phyloP scores from a whole-genome alignment of 1,140 invertebrate genomes.

The Metopolophium dirhodum region DNA sequence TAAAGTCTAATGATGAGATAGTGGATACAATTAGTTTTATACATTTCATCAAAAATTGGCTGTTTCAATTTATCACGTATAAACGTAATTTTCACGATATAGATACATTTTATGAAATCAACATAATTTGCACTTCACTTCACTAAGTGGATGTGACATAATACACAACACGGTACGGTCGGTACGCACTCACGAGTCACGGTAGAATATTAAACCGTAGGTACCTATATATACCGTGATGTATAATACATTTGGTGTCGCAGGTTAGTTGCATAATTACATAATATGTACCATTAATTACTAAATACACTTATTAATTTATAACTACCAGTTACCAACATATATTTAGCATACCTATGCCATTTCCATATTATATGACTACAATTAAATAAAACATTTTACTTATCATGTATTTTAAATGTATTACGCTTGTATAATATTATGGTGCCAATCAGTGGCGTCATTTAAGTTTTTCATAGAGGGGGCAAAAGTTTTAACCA shows the following conservation, averaged over 20 bases:
- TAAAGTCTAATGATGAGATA: not conserved
- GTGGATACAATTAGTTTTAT: not conserved
- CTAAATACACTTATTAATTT: not conserved
- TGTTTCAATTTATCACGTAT: not conserved
- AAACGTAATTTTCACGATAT: not conserved
- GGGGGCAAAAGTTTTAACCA: too few relatives aligned
- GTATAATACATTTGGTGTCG: not conserved
- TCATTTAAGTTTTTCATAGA: too few relatives aligned
- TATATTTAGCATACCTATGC: not conserved
- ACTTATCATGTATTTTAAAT: not conserved
- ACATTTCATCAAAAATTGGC: not conserved
- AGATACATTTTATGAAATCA: not conserved
- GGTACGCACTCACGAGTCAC: not conserved
- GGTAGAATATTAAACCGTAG: not conserved
- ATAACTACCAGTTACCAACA: not conserved
- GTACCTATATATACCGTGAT: not conserved
- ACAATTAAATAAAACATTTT: not conserved
- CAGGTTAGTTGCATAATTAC: not conserved
- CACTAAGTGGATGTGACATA: conserved; percentile 1
- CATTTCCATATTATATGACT: not conserved
- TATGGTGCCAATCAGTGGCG: too few relatives aligned
- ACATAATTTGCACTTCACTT: not conserved
- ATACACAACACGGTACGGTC: not conserved
- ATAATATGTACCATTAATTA: not conserved
- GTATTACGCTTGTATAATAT: not conserved